Evolutionary conservation across 2,113 vertebrate genomes (phyloP).

Genomic region (Nothocercus nigrocapillus): DNA sequence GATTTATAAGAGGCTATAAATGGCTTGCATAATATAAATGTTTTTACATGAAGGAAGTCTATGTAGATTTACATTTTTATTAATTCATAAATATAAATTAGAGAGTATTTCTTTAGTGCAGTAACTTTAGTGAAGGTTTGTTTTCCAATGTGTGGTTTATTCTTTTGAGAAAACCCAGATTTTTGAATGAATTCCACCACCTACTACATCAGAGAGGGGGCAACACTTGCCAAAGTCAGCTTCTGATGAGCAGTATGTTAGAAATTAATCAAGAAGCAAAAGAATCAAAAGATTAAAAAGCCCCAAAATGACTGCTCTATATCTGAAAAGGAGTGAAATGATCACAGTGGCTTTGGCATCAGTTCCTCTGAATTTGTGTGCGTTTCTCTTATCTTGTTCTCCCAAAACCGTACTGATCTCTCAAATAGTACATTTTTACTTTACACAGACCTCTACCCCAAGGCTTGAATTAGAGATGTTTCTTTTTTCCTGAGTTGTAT

Average conservation of each 20-base stretch:
- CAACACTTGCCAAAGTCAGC: constrained; percentile 21
- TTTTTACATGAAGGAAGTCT: constrained; percentile 66
- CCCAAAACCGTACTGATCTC: neutral
- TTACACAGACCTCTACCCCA: neutral
- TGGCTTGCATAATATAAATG: constrained; percentile 61
- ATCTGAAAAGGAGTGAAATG: constrained; percentile 24
- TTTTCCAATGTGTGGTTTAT: constrained; percentile 24
- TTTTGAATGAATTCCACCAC: constrained; percentile 51
- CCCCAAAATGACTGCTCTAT: neutral
- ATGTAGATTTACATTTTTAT: constrained; percentile 72
- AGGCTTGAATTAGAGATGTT: neutral
- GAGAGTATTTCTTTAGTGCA: constrained; percentile 51
- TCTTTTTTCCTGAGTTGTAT: neutral
- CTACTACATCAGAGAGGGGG: constrained; percentile 15
- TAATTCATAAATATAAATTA: constrained; percentile 71
- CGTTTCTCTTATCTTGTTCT: neutral
- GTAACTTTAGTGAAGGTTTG: constrained; percentile 33
- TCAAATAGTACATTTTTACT: neutral
- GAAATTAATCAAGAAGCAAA: constrained; percentile 38
- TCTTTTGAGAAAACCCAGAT: constrained; percentile 42
- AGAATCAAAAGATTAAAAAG: neutral
- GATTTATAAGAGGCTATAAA: constrained; percentile 63
- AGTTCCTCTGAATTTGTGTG: neutral
- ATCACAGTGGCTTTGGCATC: neutral
- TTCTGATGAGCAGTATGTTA: neutral